phyloP scores from a whole-genome alignment of 2,797 vertebrate genomes.

The Xyrichtys novacula region DNA sequence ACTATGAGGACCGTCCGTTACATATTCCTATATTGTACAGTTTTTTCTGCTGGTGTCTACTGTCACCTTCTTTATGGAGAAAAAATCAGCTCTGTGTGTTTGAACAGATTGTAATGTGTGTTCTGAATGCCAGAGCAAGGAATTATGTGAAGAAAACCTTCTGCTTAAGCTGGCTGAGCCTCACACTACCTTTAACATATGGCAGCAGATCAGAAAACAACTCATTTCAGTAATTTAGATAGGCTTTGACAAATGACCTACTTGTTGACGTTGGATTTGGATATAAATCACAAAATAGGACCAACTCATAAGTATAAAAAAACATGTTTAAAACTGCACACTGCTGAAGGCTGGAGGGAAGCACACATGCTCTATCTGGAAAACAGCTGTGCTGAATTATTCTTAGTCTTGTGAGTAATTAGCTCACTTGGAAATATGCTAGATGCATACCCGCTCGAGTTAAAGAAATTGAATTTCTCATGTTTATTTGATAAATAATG shows the following conservation, averaged over 20 bases:
- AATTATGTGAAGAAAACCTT: neutral
- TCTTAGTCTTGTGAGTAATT: conserved; percentile 50
- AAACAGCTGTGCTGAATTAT: conserved; percentile 60
- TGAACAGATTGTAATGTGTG: neutral
- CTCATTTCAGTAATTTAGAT: neutral
- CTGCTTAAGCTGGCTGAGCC: neutral
- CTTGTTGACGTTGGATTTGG: neutral
- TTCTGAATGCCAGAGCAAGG: neutral
- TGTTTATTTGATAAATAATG: conserved; percentile 34
- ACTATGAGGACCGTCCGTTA: neutral
- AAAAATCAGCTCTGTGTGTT: neutral
- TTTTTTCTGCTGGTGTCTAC: neutral
- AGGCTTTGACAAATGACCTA: conserved; percentile 9
- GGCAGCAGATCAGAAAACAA: neutral
- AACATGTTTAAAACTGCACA: conserved; percentile 18
- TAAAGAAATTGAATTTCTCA: conserved; percentile 21
- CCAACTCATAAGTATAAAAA: conserved; percentile 11
- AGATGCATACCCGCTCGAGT: conserved; percentile 9
- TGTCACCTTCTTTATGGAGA: neutral
- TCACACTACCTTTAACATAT: neutral
- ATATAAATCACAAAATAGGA: conserved; percentile 16
- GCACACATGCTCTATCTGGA: conserved; percentile 40
- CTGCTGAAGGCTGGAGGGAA: conserved; percentile 33
- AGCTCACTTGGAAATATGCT: conserved; percentile 36
- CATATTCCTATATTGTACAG: neutral